Evolutionary conservation across 2,113 vertebrate genomes (phyloP), one percentile per base, ranked within the genome.

Genomic region (Glaucidium brasilianum): DNA sequence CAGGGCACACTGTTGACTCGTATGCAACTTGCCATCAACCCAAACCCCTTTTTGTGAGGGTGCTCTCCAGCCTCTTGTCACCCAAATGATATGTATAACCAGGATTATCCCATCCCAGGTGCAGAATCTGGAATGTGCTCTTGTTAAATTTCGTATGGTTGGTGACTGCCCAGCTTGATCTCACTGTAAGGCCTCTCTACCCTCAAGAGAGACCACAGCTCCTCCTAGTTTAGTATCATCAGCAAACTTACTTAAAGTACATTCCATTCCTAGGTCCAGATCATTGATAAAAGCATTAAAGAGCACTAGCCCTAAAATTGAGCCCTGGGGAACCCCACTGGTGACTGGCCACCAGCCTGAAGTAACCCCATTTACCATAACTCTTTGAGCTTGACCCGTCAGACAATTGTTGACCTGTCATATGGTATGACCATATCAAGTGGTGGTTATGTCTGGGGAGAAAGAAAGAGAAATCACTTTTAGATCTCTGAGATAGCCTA

Each of bases 351-450:
- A 50, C 13, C 26, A 71, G 34, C 35, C 11, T 4, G 27, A 27
- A 35, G 56, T 37, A 76, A 18, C 56, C 11, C 34, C 22, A 30
- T 50, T 62, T 77, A 32, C 45, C 2, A 2, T 23, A 49, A 60
- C 5, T 12, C 27, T 37, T 47, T 25, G n/a, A 37, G 74, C n/a
- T 58, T 21, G 17, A 49, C 15, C 58, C 6, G 2, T 50, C 27
- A 62, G 7, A 21, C 10, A 6, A 30, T 37, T 62, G 43, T 15
- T 77, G n/a, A 19, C 21, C 21, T 27, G 49, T 23, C 35, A 12
- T 23, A 25, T 30, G 15, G 12, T n/a, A n/a, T 0, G 10, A 35
- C 32, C 1, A 1, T 43, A 17, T 8, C 21, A 17, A 45, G 39
- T 4, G 13, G 32, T 25, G 55, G 29, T 59, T 47, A 11, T 4